Evolutionary conservation across 2,797 vertebrate species (phyloP), one percentile per base, ranked within the genome.

Genomic region (Coendou prehensilis): DNA sequence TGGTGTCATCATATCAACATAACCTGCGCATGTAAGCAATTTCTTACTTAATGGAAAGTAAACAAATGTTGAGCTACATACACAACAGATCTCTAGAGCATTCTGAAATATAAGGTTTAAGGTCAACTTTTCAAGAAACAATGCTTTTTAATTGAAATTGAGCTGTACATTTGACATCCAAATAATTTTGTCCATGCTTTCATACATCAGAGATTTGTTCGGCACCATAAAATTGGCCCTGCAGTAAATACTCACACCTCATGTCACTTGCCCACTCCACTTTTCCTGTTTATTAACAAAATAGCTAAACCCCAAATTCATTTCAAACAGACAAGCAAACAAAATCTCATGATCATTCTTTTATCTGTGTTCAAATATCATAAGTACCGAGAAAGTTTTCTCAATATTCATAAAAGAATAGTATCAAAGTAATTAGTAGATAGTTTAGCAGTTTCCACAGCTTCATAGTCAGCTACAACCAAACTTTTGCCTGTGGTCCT

Each of bases 341-440:
- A 45, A 71, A 87, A 85, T 84, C 50, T 89, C n/a, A 1, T 26
- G 30, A 73, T 96, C 71, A 75, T 93, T 95, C 80, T 97, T 93
- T 91, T 50, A 94, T 91, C 57, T 87, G 90, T 79, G 75, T 76
- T 80, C 93, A 94, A 97, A 88, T 90, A 91, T 91, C 89, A 89
- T 94, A 97, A 94, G 84, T 84, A 88, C 82, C 37, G 91, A 93
- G 93, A 94, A 97, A 87, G n/a, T 93, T 92, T 87, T 92, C 93
- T 97, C 92, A 94, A 94, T 97, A 97, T 96, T 97, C 92, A 94
- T 96, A 86, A 89, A 95, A 97, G 93, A 97, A 97, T 92, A 92
- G 73, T 91, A 92, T 75, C 67, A 76, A 92, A 92, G 85, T 86
- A 89, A 86, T 95, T 94, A 96, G 97, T 89, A 97, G 89, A 87